A percentile compares a stretch with the other conserved stretches of the same genome.
phyloP scores from a whole-genome alignment of 2,797 vertebrate genomes.

The Mormyrus hasselquistii region DNA sequence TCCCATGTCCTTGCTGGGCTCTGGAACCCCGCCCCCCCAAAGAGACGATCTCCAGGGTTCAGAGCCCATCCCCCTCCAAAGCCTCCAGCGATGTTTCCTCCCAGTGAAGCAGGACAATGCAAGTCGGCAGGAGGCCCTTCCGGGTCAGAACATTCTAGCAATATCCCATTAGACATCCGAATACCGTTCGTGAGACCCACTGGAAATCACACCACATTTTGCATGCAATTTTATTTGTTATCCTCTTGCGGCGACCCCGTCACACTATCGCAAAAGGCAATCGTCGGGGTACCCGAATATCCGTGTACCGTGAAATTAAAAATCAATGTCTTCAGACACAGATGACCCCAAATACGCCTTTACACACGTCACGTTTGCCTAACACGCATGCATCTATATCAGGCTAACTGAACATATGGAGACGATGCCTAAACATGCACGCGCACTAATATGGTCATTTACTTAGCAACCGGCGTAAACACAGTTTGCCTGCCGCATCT shows the following conservation, averaged over 20 bases:
- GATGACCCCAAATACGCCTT: background rate
- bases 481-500: background rate
- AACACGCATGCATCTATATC: background rate
- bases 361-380: background rate
- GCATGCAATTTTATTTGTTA: background rate
- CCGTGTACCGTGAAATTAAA: background rate
- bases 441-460: background rate
- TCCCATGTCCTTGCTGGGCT: background rate
- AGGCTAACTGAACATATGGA: background rate
- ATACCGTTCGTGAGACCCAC: background rate
- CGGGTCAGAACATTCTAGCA: background rate
- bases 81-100: background rate
- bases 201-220: background rate
- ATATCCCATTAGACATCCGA: background rate
- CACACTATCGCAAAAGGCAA: background rate
- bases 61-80: background rate
- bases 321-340: background rate
- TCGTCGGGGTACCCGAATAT: background rate
- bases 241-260: background rate
- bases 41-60: background rate
- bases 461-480: constrained; percentile 21
- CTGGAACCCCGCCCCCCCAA: background rate
- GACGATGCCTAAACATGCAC: background rate
- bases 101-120: background rate
- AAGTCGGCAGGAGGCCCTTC: background rate